Evolutionary conservation across 2,113 vertebrate species (phyloP).

Genomic region (Mungos mungo): DNA sequence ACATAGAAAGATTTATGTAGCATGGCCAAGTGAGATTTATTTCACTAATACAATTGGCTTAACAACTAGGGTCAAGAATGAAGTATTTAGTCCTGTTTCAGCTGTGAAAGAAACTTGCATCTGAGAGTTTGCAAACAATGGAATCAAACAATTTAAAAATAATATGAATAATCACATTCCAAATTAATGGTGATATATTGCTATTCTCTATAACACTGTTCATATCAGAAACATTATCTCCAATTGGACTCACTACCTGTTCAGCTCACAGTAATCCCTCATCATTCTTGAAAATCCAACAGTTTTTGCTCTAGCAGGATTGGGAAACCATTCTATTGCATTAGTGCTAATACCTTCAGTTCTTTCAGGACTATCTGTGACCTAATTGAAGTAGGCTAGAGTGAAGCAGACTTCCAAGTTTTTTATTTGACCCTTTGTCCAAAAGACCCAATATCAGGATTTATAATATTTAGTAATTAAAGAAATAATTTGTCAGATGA

Average conservation of each 20-base stretch:
- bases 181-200: background rate
- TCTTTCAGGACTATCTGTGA: background rate
- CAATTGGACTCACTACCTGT: background rate
- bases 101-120: background rate
- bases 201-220: background rate
- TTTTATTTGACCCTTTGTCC: background rate
- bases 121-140: background rate
- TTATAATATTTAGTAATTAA: background rate
- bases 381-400: background rate
- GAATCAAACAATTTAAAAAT: background rate
- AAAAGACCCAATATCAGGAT: background rate
- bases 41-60: background rate
- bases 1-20: background rate
- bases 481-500: background rate
- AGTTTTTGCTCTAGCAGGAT: background rate
- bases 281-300: background rate
- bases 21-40: background rate
- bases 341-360: background rate
- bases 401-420: background rate
- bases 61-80: background rate
- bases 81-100: background rate
- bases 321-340: background rate
- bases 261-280: background rate
- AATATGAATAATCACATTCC: background rate
- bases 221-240: background rate